Conservation (phyloP, 2,888 invertebrate species). For the Athalia circularis region DNA sequence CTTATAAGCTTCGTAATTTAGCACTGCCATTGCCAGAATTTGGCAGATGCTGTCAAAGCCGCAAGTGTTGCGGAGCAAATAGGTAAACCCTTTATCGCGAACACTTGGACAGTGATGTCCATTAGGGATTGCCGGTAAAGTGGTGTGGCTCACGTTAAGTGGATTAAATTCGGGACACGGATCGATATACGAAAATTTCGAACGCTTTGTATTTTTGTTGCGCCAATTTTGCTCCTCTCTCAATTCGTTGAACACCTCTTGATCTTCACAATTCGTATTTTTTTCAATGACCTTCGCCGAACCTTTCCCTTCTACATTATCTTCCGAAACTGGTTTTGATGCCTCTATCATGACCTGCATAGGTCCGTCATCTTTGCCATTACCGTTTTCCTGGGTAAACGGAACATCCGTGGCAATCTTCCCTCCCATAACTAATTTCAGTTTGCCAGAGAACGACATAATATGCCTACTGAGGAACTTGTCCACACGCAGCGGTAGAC, state of each 20-base stretch:
- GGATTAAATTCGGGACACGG: conserved; percentile 12
- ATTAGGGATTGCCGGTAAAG: conserved; percentile 18
- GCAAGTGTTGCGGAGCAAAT: conserved; percentile 15
- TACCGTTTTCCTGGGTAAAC: background rate
- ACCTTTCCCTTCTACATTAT: background rate
- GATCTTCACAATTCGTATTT: background rate
- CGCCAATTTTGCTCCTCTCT: conserved; percentile 27
- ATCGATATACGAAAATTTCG: conserved; percentile 16
- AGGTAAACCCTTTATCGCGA: conserved; percentile 5
- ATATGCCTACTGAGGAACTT: conserved; percentile 48
- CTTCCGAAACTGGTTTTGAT: background rate
- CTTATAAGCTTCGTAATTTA: no score
- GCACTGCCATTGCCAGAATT: conserved; percentile 1
- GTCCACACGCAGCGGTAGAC: conserved; percentile 45
- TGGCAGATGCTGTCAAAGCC: conserved; percentile 31
- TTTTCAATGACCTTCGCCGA: background rate
- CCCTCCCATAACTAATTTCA: conserved; percentile 30
- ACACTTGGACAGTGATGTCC: conserved; percentile 17
- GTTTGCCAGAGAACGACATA: conserved; percentile 43
- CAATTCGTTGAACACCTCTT: background rate
- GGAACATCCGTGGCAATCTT: background rate
- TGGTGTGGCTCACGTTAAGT: background rate
- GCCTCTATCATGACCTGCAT: background rate
- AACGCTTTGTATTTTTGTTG: conserved; percentile 12
- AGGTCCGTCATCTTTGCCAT: background rate